Evolutionary conservation across 1,140 invertebrate species (phyloP), one percentile per base, ranked within the genome.

Genomic region (Hyles vespertilio): DNA sequence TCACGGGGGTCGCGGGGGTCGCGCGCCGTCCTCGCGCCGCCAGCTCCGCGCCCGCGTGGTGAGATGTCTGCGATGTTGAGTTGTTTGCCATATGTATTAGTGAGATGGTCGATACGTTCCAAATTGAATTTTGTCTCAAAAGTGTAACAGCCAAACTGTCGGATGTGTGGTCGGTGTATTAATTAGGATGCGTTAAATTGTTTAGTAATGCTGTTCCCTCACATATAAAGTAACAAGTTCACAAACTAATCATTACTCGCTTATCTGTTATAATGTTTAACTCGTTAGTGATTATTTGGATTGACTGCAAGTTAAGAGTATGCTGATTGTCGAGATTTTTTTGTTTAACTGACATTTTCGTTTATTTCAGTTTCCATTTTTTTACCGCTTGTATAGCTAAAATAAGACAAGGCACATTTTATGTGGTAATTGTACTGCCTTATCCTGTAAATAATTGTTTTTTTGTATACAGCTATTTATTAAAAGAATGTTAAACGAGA

Each of bases 381-480:
- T 87, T 81, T 87, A 85, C 78, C 65, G 85, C 84, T 88, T 88
- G 85, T 88, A 86, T 85, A 88, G 85, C 81, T 85, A 81, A 84
- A 78, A 67, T 83, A 84, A 84, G 80, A 77, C 72, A 65, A 84
- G 83, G 83, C 82, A 81, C 83, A 77, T 72, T 83, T 83, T 84
- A 87, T 80, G 78, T 77, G 81, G 86, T 87, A 81, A 80, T 80
- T 79, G 75, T 85, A 85, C 82, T 87, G 86, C 84, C 86, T 87
- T 87, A 84, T 73, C 77, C 79, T 89, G 86, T 89, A 89, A 87
- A 89, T 89, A 89, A 86, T 85, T 89, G 83, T 87, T 89, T 80
- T 84, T 88, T 89, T 89, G 86, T 89, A 89, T 87, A 89, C 86
- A 87, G 84, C 84, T 89, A 89, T 89, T 89, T 89, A 89, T 89